Conservation (phyloP, 2,113 vertebrate species). For the Oplegnathus fasciatus region DNA sequence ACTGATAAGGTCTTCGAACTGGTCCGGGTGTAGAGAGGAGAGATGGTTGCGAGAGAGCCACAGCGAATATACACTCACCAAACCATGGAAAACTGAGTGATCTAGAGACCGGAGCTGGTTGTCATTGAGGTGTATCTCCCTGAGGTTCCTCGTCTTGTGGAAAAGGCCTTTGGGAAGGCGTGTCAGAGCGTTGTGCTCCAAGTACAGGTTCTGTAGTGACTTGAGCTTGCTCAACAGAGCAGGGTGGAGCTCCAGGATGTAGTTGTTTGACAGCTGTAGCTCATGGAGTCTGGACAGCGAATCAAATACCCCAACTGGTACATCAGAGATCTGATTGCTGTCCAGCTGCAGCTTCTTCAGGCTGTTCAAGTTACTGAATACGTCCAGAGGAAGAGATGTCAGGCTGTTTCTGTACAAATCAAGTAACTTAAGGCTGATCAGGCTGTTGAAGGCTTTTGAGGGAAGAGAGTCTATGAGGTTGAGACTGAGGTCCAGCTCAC, state of each 20-base stretch:
- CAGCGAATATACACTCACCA: slow-evolving; percentile 50
- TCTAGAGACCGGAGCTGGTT: slow-evolving; percentile 70
- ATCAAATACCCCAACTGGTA: slow-evolving; percentile 58
- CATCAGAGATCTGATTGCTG: slow-evolving; percentile 65
- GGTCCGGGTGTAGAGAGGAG: slow-evolving; percentile 33
- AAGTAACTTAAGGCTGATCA: slow-evolving; percentile 60
- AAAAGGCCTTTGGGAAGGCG: slow-evolving; percentile 66
- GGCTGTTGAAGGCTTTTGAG: slow-evolving; percentile 45
- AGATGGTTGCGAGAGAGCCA: slow-evolving; percentile 70
- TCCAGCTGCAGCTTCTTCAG: slow-evolving; percentile 72
- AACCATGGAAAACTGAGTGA: slow-evolving; percentile 52
- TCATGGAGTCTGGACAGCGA: slow-evolving; percentile 50
- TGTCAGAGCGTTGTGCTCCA: slow-evolving; percentile 67
- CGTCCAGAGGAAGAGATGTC: slow-evolving; percentile 38
- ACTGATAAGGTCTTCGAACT: slow-evolving; percentile 58
- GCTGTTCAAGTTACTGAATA: slow-evolving; percentile 66
- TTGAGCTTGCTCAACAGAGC: slow-evolving; percentile 55
- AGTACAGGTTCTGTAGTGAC: slow-evolving; percentile 64
- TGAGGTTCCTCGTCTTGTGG: slow-evolving; percentile 48
- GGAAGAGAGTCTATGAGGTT: slow-evolving; percentile 72
- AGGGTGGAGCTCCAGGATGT: slow-evolving; percentile 58
- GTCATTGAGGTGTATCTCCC: slow-evolving; percentile 66
- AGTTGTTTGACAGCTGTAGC: slow-evolving; percentile 75
- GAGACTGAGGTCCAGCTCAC: slow-evolving; percentile 66
- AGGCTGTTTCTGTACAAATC: slow-evolving; percentile 76